These are phyloP conservation scores for Nothocercus julius DNA, from an alignment of 2,113 vertebrate genomes.

Conservation along the genomic window DNA sequence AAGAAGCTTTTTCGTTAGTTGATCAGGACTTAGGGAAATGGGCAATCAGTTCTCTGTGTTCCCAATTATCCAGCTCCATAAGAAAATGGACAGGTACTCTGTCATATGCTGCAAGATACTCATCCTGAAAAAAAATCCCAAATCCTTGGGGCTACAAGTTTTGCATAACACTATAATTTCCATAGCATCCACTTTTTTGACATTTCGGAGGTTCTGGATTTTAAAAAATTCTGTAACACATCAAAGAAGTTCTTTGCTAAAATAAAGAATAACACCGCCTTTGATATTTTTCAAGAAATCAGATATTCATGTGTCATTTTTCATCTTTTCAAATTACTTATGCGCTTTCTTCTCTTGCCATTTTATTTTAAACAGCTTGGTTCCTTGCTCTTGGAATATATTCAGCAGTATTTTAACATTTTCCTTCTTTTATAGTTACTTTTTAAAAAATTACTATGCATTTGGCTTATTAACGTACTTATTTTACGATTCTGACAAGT, in stretches of 20 bases:
- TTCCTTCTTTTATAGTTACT: background rate
- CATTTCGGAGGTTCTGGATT: accelerated
- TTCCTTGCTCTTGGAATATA: background rate
- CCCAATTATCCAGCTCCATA: background rate
- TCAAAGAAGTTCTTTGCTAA: background rate
- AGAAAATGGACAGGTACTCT: background rate
- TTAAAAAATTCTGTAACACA: background rate
- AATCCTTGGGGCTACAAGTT: background rate
- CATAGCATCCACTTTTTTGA: background rate
- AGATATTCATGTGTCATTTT: background rate
- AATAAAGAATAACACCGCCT: background rate
- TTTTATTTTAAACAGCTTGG: background rate
- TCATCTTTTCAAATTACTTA: background rate
- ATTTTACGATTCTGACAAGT: background rate
- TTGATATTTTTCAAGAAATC: background rate
- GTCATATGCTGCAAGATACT: background rate
- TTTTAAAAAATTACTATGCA: background rate
- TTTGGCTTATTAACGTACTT: background rate
- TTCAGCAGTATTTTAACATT: background rate
- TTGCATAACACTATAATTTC: background rate
- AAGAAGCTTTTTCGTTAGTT: background rate
- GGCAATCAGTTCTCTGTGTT: background rate
- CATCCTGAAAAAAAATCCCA: background rate
- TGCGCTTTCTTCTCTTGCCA: background rate
- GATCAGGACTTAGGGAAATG: background rate